Evolutionary conservation across 1,140 invertebrate genomes (phyloP).

Genomic region (Chionoecetes opilio): DNA sequence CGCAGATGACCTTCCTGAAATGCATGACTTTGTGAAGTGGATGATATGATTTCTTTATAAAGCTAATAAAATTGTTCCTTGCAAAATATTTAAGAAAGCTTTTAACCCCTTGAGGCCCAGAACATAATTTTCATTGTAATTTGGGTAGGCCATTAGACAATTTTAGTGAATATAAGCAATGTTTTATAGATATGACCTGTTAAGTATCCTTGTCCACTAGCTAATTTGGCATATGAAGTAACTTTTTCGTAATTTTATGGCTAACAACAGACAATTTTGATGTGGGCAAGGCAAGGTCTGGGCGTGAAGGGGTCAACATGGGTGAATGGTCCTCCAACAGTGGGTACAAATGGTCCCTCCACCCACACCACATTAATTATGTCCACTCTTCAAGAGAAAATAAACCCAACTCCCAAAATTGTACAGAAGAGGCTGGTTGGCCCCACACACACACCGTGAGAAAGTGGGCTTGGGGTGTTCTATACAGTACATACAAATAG

Average conservation of each 20-base stretch:
- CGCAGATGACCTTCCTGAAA: conserved; percentile 25
- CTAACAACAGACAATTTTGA: too few species aligned
- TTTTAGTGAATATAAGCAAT: too few species aligned
- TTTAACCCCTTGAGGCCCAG: too few species aligned
- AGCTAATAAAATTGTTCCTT: conserved; percentile 22
- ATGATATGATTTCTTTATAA: conserved; percentile 61
- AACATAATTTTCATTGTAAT: too few species aligned
- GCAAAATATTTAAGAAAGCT: conserved; percentile 45
- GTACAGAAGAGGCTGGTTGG: conserved; percentile 65
- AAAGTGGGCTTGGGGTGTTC: conserved; percentile 61
- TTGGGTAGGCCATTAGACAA: too few species aligned
- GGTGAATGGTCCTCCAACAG: conserved; percentile 1
- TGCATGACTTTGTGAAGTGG: conserved; percentile 32
- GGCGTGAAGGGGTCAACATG: too few species aligned
- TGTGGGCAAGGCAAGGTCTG: too few species aligned
- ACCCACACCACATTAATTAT: conserved; percentile 75
- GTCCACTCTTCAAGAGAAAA: conserved; percentile 63
- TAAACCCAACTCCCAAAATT: conserved; percentile 71
- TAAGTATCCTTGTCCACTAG: too few species aligned
- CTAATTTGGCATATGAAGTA: too few species aligned
- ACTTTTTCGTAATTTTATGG: too few species aligned
- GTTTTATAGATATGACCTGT: too few species aligned
- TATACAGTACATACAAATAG: conserved; percentile 79
- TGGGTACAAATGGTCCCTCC: conserved; percentile 65
- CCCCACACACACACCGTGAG: neutral